A percentile compares a stretch with the other conserved stretches of the same genome.
phyloP scores from a whole-genome alignment of 2,113 vertebrate species.

The Tenrec ecaudatus region DNA sequence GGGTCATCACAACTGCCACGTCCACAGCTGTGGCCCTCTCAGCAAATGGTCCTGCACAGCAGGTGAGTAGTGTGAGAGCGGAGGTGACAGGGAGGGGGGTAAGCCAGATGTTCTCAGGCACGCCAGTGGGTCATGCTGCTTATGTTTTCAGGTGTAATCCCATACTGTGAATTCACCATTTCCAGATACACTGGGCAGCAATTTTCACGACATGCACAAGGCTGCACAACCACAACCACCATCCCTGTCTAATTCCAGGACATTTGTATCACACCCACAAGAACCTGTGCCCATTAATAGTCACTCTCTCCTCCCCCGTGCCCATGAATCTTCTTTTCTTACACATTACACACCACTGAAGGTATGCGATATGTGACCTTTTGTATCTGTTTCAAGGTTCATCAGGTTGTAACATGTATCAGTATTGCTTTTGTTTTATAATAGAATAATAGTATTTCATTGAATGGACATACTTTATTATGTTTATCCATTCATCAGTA shows the following conservation, averaged over 20 bases:
- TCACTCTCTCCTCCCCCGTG: neutral
- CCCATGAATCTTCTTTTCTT: neutral
- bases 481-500: neutral
- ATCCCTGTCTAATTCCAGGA: neutral
- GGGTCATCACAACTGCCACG: conserved; percentile 93
- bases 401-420: neutral
- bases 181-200: neutral
- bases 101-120: neutral
- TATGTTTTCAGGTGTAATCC: neutral
- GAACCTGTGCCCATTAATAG: neutral
- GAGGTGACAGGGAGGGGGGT: too few relatives aligned
- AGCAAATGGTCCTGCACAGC: conserved; percentile 85
- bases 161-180: neutral
- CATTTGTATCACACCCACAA: neutral
- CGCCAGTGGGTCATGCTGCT: neutral
- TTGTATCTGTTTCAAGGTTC: neutral
- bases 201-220: neutral
- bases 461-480: neutral
- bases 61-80: conserved; percentile 81
- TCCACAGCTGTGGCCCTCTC: conserved; percentile 87
- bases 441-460: neutral
- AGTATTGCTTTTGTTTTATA: neutral
- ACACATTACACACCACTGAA: neutral
- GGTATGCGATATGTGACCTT: neutral
- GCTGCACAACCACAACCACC: neutral